phyloP scores from a whole-genome alignment of 2,113 vertebrate species.

The Cololabis saira region DNA sequence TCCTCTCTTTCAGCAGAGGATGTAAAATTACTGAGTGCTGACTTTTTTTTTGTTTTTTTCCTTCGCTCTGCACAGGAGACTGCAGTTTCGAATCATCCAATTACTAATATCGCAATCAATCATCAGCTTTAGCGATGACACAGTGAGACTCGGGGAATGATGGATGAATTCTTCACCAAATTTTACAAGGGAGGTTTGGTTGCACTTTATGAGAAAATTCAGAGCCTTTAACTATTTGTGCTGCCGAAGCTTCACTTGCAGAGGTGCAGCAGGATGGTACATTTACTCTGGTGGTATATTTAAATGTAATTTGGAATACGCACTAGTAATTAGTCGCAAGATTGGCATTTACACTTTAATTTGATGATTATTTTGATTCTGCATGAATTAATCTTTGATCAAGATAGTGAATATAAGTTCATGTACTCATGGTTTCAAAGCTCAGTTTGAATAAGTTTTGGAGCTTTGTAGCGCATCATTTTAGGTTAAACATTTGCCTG shows the following conservation, averaged over 20 bases:
- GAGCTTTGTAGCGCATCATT: no score
- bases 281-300: background rate
- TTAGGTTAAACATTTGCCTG: no score
- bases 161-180: conserved; percentile 59
- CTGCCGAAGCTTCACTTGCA: background rate
- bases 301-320: background rate
- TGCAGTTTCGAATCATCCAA: conserved; percentile 59
- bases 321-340: no score
- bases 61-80: conserved; percentile 22
- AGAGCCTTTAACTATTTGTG: conserved; percentile 12
- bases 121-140: conserved; percentile 60
- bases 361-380: no score
- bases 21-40: conserved; percentile 42
- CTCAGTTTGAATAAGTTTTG: no score
- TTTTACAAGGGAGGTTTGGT: conserved; percentile 40
- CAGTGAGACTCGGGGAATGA: conserved; percentile 55
- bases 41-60: conserved; percentile 13
- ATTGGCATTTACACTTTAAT: no score
- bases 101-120: conserved; percentile 71
- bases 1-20: conserved; percentile 45
- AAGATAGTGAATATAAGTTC: no score
- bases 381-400: no score
- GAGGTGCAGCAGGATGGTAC: background rate
- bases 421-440: no score
- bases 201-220: conserved; percentile 27